Evolutionary conservation across 2,888 invertebrate genomes (phyloP).

Genomic region (Trissolcus brochymenae): DNA sequence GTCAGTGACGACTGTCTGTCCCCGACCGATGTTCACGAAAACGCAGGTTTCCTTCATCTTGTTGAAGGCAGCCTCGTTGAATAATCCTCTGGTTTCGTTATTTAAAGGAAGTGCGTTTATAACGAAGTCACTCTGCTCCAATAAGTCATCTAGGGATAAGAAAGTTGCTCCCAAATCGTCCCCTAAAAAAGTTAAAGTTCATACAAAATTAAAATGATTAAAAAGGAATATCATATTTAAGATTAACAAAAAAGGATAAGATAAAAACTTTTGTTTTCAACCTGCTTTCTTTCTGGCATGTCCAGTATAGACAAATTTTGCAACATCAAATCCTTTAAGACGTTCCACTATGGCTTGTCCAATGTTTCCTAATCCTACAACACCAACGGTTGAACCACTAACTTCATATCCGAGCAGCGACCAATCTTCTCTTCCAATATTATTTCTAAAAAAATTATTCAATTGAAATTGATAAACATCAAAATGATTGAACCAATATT

Average conservation of each 20-base stretch:
- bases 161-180: slow-evolving; percentile 80
- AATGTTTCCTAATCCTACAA: slow-evolving; percentile 89
- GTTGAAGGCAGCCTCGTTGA: slow-evolving; percentile 82
- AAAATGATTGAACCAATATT: no score
- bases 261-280: slow-evolving; percentile 28
- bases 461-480: no score
- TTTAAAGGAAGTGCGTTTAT: slow-evolving; percentile 84
- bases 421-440: slow-evolving; percentile 68
- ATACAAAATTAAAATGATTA: no score
- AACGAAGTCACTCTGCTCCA: slow-evolving; percentile 85
- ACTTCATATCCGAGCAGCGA: slow-evolving; percentile 90
- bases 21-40: slow-evolving; percentile 86
- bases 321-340: slow-evolving; percentile 85
- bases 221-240: no score
- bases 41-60: slow-evolving; percentile 87
- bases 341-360: slow-evolving; percentile 86
- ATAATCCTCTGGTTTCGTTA: slow-evolving; percentile 82
- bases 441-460: slow-evolving; percentile 76
- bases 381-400: slow-evolving; percentile 86
- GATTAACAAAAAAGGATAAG: no score
- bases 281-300: slow-evolving; percentile 75
- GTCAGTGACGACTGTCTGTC: slow-evolving; percentile 88
- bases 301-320: slow-evolving; percentile 85
- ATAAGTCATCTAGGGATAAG: slow-evolving; percentile 82
- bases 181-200: no score